Conservation (phyloP, 2,113 vertebrate genomes). For the Anhinga anhinga region DNA sequence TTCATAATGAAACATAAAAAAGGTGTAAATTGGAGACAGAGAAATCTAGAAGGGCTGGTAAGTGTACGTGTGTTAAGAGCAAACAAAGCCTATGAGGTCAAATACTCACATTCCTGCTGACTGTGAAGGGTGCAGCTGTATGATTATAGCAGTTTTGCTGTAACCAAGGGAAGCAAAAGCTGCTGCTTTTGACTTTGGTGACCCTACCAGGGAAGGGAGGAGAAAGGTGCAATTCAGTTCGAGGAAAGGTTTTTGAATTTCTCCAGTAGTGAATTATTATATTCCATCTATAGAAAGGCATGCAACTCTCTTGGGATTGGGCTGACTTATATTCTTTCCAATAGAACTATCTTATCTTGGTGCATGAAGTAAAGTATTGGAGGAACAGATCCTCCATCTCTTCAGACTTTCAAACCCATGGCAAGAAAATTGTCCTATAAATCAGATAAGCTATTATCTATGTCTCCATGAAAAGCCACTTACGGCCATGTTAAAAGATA, state of each 20-base stretch:
- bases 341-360: neutral
- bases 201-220: neutral
- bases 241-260: neutral
- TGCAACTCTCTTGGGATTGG: neutral
- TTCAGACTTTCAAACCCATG: slow-evolving; percentile 17
- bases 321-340: neutral
- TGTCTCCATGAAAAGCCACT: slow-evolving; percentile 8
- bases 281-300: neutral
- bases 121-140: neutral
- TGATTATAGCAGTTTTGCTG: neutral
- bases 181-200: neutral
- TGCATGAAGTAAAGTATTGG: neutral
- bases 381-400: slow-evolving; percentile 5
- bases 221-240: neutral
- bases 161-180: neutral
- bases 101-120: neutral
- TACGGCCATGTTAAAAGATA: neutral
- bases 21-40: neutral
- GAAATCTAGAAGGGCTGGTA: neutral
- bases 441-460: slow-evolving; percentile 37
- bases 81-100: neutral
- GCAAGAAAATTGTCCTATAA: slow-evolving; percentile 30
- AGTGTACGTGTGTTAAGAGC: neutral
- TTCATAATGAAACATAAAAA: neutral
- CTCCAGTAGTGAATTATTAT: neutral